Conservation (phyloP, 2,888 invertebrate species). For the Clepsis dumicolana region DNA sequence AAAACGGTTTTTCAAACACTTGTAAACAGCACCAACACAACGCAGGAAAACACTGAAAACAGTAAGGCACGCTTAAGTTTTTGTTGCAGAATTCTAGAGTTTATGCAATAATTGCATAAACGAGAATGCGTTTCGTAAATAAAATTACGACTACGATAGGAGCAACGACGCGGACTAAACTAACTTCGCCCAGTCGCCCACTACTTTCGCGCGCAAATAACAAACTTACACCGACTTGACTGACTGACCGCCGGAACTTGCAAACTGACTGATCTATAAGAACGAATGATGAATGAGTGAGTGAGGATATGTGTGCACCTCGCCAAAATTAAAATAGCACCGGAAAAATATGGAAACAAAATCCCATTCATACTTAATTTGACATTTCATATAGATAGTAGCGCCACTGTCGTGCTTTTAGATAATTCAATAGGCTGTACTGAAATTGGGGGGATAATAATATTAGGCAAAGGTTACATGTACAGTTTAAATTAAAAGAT, state of each 20-base stretch:
- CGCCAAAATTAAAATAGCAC: not conserved
- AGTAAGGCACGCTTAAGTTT: constrained; percentile 7
- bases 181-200: constrained; percentile 58
- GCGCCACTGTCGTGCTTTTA: not conserved
- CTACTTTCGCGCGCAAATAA: constrained; percentile 66
- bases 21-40: constrained; percentile 5
- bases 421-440: not conserved
- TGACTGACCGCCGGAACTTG: constrained; percentile 13
- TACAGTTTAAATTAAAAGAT: too few species aligned
- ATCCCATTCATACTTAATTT: not conserved
- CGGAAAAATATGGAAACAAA: not conserved
- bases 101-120: constrained; percentile 56
- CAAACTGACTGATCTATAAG: not conserved
- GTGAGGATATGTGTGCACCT: constrained; percentile 5
- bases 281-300: not conserved
- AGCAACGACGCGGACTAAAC: constrained; percentile 47
- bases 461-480: not conserved
- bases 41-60: not conserved
- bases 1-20: not conserved
- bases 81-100: constrained; percentile 47
- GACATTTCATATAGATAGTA: constrained; percentile 17
- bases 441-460: not conserved
- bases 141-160: constrained; percentile 13
- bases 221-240: constrained; percentile 14
- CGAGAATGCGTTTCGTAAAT: constrained; percentile 60